Percentiles rank a stretch among this genome's conserved stretches.
These are phyloP conservation scores for Amphibalanus amphitrite DNA, from an alignment of 1,140 invertebrate genomes.

Conservation along the genomic window DNA sequence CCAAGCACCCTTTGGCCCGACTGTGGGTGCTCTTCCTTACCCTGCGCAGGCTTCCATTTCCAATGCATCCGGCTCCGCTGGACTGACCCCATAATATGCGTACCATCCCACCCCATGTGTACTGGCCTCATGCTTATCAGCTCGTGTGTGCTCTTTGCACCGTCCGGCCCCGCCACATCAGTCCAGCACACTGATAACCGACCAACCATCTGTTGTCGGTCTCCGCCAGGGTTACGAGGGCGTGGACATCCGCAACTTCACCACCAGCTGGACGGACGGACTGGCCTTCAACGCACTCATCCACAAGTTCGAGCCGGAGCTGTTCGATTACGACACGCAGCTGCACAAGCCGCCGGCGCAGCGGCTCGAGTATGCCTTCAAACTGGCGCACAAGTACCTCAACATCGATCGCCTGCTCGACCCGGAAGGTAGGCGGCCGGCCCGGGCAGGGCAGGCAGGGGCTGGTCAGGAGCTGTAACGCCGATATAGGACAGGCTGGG, in stretches of 20 bases:
- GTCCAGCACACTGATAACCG: too few relatives aligned
- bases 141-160: background rate
- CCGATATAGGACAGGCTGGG: too few relatives aligned
- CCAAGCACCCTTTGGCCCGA: too few relatives aligned
- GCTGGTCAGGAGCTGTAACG: too few relatives aligned
- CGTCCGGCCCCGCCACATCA: too few relatives aligned
- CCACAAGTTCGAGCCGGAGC: constrained; percentile 56
- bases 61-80: background rate
- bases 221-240: constrained; percentile 42
- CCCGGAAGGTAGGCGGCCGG: constrained; percentile 15
- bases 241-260: constrained; percentile 64
- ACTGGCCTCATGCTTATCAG: background rate
- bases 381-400: constrained; percentile 35
- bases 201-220: too few relatives aligned
- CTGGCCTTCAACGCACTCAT: constrained; percentile 70
- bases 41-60: too few relatives aligned
- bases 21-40: too few relatives aligned
- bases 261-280: constrained; percentile 66
- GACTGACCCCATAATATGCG: background rate
- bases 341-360: constrained; percentile 46
- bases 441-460: too few relatives aligned
- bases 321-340: constrained; percentile 56
- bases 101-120: background rate
- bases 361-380: constrained; percentile 65
- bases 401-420: constrained; percentile 18